phyloP scores from a whole-genome alignment of 2,113 vertebrate genomes.

The Protobothrops flavoviridis region DNA sequence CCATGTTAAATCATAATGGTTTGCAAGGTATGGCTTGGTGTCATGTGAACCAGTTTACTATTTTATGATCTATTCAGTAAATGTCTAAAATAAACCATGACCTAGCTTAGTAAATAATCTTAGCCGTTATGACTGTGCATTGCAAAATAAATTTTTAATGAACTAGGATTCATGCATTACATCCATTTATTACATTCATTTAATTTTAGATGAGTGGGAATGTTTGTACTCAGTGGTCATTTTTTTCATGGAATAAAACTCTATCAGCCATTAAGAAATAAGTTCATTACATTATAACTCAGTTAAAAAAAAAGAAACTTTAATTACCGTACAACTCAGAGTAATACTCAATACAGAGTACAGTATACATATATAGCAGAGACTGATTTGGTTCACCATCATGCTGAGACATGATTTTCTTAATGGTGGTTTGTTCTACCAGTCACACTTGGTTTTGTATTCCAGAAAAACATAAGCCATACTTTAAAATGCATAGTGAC shows the following conservation, averaged over 20 bases:
- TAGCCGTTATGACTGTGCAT: background rate
- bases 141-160: background rate
- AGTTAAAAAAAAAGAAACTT: too few species aligned
- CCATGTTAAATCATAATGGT: background rate
- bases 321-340: too few species aligned
- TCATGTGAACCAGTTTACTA: background rate
- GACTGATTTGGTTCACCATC: background rate
- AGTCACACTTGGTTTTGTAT: background rate
- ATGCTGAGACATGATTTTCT: background rate
- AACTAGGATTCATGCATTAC: background rate
- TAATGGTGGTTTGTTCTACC: background rate
- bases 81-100: background rate
- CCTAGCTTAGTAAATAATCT: background rate
- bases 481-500: background rate
- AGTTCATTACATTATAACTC: background rate
- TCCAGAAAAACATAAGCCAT: background rate
- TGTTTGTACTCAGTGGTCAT: background rate
- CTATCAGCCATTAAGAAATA: background rate
- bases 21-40: background rate
- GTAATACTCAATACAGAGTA: background rate
- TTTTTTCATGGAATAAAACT: background rate
- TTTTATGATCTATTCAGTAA: background rate
- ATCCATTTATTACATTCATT: background rate
- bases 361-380: background rate
- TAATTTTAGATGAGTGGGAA: background rate